A percentile compares a stretch with the other conserved stretches of the same genome.
Evolutionary conservation across 35 echinoderm and acorn worm genomes (phyloP).

Genomic region (Ophioderma brevispina): DNA sequence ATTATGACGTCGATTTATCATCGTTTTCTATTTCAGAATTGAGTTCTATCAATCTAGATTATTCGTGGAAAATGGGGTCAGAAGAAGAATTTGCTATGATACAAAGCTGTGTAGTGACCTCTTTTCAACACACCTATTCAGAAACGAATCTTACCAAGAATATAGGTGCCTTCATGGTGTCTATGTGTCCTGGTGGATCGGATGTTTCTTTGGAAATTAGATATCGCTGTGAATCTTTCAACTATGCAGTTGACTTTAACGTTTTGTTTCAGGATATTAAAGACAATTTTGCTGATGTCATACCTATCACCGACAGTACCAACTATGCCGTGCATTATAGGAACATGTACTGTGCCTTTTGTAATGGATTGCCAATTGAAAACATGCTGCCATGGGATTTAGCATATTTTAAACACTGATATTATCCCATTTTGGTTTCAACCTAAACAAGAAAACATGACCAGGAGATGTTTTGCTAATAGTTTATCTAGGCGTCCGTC

Average conservation of each 20-base stretch:
- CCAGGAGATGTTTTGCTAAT: neutral
- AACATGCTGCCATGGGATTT: constrained; percentile 22
- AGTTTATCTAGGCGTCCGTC: neutral
- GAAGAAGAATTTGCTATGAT: neutral
- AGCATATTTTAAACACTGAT: neutral
- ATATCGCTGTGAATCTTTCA: neutral
- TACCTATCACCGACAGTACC: neutral
- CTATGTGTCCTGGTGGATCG: neutral
- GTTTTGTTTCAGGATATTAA: neutral
- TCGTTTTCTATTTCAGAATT: neutral
- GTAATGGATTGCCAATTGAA: neutral
- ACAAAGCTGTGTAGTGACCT: neutral
- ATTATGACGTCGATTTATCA: neutral
- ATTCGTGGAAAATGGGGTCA: neutral
- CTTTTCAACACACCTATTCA: neutral
- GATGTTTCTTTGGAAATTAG: neutral
- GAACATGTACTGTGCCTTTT: constrained; percentile 31
- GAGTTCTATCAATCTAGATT: neutral
- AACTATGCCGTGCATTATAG: neutral
- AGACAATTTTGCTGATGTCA: neutral
- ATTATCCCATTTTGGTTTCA: neutral
- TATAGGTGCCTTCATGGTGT: neutral
- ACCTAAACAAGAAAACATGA: neutral
- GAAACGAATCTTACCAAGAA: neutral
- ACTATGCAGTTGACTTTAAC: neutral